Percentiles rank a stretch among this genome's conserved stretches.
phyloP scores from a whole-genome alignment of 2,888 invertebrate genomes.

The Tachina fera region DNA sequence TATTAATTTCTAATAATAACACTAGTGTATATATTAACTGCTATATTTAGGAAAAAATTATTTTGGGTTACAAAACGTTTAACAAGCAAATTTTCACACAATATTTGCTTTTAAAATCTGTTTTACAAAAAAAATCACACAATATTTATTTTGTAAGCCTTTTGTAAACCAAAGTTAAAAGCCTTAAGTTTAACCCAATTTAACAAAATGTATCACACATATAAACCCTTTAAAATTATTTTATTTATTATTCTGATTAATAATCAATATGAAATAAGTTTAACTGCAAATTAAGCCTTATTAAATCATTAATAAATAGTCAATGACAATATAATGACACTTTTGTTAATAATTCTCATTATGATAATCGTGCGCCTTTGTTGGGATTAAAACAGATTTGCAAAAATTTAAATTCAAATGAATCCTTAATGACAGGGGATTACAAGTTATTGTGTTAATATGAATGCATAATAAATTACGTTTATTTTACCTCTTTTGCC shows the following conservation, averaged over 20 bases:
- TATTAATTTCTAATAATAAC: too few relatives aligned
- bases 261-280: constrained; percentile 44
- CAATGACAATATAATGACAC: constrained; percentile 51
- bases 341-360: constrained; percentile 43
- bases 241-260: constrained; percentile 32
- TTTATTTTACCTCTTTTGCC: too few relatives aligned
- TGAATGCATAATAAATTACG: too few relatives aligned
- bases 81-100: too few relatives aligned
- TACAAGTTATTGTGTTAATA: too few relatives aligned
- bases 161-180: too few relatives aligned
- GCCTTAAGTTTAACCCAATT: constrained; percentile 15
- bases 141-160: too few relatives aligned
- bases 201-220: constrained; percentile 7
- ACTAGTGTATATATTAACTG: too few relatives aligned
- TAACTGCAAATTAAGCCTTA: constrained; percentile 48
- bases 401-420: not conserved
- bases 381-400: constrained; percentile 21
- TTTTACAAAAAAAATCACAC: too few relatives aligned
- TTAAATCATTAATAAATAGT: constrained; percentile 55
- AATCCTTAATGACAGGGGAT: not conserved
- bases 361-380: not conserved
- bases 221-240: constrained; percentile 19
- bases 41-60: too few relatives aligned
- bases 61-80: too few relatives aligned
- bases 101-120: too few relatives aligned